Conservation (phyloP, 2,113 vertebrate species). For the Geococcyx californianus region DNA sequence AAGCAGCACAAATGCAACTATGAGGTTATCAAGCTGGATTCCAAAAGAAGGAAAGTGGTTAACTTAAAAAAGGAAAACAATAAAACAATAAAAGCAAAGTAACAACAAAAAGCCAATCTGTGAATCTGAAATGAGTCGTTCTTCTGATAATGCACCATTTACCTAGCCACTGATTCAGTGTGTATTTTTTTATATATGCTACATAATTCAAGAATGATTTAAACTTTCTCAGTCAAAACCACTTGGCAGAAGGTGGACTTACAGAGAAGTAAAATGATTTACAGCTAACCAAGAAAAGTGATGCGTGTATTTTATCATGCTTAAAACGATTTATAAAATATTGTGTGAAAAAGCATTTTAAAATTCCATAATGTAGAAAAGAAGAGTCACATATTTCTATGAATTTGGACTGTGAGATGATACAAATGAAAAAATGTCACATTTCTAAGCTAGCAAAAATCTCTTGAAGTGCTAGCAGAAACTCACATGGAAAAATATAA, state of each 20-base stretch:
- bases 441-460: background rate
- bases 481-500: background rate
- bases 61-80: background rate
- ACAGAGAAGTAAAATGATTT: background rate
- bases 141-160: background rate
- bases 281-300: background rate
- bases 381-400: background rate
- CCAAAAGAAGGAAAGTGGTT: background rate
- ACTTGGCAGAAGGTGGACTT: background rate
- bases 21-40: background rate
- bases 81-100: background rate
- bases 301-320: background rate
- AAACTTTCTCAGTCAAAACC: background rate
- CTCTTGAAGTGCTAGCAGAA: background rate
- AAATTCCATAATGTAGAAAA: background rate
- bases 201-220: background rate
- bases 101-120: background rate
- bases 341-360: background rate
- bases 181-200: background rate
- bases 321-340: background rate
- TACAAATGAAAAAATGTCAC: background rate
- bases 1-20: background rate
- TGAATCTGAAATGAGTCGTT: background rate
- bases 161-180: accelerated
- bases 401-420: background rate